Percentiles rank a stretch among this genome's conserved stretches.
These are phyloP conservation scores for Drosophila ohnishii DNA, from an alignment of 1,140 invertebrate species.

Conservation along the genomic window DNA sequence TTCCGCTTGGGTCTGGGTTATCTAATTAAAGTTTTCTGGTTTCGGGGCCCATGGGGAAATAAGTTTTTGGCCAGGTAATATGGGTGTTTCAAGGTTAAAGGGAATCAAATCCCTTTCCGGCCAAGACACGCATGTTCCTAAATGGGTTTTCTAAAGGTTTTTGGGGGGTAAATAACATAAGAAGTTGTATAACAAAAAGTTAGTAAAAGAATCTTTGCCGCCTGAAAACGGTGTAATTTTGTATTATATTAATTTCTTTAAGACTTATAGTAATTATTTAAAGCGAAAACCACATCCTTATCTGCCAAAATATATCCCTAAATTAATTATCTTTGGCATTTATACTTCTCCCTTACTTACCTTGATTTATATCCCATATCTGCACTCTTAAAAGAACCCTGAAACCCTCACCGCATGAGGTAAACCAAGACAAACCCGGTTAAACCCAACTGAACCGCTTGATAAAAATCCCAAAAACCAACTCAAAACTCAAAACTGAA, in stretches of 20 bases:
- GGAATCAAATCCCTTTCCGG: not conserved
- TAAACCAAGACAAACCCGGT: not conserved
- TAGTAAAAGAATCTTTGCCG: too few species aligned
- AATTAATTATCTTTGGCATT: not conserved
- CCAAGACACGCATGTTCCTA: not conserved
- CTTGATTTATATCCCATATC: not conserved
- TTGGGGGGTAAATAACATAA: not conserved
- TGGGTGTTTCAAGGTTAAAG: slow-evolving; percentile 32
- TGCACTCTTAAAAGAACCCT: not conserved
- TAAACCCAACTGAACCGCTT: not conserved
- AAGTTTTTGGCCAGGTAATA: slow-evolving; percentile 31
- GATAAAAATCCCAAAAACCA: not conserved
- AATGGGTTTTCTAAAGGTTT: not conserved
- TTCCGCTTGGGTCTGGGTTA: slow-evolving; percentile 12
- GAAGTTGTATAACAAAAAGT: too few species aligned
- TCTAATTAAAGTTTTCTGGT: slow-evolving; percentile 36
- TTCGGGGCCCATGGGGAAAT: slow-evolving; percentile 7
- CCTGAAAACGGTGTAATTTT: too few species aligned
- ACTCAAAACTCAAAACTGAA: not conserved
- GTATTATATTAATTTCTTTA: not conserved
- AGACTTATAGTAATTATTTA: not conserved
- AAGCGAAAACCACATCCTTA: not conserved
- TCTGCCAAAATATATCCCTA: not conserved
- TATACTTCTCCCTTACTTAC: not conserved
- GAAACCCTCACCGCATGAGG: not conserved